phyloP scores from a whole-genome alignment of 1,140 invertebrate species.

The Sycophaga agraensis region DNA sequence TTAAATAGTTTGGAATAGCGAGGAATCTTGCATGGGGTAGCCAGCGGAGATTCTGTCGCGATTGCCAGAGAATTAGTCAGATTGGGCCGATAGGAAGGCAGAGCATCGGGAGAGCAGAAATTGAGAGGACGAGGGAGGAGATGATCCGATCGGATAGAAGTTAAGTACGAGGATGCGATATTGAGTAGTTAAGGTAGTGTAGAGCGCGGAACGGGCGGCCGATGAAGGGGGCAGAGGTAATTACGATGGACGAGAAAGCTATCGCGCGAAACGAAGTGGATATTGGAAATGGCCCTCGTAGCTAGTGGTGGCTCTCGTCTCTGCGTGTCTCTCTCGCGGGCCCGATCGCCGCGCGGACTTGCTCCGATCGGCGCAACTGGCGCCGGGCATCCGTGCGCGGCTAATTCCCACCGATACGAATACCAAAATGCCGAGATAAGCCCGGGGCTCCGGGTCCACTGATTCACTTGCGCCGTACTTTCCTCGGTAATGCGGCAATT shows the following conservation, averaged over 20 bases:
- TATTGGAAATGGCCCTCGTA: slow-evolving; percentile 18
- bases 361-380: no score
- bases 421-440: slow-evolving; percentile 15
- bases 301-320: no score
- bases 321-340: no score
- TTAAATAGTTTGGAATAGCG: no score
- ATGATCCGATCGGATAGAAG: slow-evolving; percentile 21
- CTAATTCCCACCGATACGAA: slow-evolving; percentile 2
- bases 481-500: not conserved
- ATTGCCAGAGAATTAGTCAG: slow-evolving; percentile 5
- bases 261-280: slow-evolving; percentile 9
- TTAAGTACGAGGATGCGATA: not conserved
- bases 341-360: no score
- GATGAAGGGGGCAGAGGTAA: slow-evolving; percentile 10
- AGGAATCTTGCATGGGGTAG: no score
- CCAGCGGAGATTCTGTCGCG: not conserved
- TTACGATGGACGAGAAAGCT: slow-evolving; percentile 9
- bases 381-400: not conserved
- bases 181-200: not conserved
- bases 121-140: slow-evolving; percentile 11
- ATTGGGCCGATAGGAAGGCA: not conserved
- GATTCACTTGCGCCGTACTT: no score
- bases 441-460: not conserved
- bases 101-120: not conserved
- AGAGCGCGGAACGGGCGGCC: not conserved